These are phyloP conservation scores for Ginglymostoma cirratum DNA, from an alignment of 2,113 vertebrate species.

Conservation along the genomic window DNA sequence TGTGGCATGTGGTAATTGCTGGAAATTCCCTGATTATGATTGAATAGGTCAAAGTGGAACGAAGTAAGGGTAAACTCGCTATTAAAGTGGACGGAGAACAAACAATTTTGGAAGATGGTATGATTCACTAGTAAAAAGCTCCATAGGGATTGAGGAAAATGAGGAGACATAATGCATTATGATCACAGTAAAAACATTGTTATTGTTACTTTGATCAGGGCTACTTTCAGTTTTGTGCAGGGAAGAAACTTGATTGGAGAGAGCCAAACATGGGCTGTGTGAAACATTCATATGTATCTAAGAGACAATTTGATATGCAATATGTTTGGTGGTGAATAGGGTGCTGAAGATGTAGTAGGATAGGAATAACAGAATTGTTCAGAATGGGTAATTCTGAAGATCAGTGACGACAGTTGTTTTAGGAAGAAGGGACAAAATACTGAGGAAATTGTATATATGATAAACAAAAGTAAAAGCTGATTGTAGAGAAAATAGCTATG, in stretches of 20 bases:
- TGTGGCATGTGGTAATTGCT: too few species aligned
- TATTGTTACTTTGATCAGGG: too few species aligned
- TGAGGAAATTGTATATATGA: neutral
- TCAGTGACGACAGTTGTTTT: neutral
- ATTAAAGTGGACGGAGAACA: too few species aligned
- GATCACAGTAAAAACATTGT: neutral
- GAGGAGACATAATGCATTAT: neutral
- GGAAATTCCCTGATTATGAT: neutral
- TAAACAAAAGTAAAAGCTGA: neutral
- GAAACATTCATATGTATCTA: neutral
- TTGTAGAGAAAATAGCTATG: neutral
- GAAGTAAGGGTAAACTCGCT: neutral
- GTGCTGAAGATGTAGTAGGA: neutral
- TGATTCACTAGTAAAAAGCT: neutral
- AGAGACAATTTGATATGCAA: neutral
- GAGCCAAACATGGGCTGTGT: neutral
- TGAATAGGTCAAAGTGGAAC: neutral
- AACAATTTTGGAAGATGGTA: too few species aligned
- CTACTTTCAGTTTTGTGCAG: neutral
- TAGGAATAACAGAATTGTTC: neutral
- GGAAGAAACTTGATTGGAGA: neutral
- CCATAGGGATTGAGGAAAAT: neutral
- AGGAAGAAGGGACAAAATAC: neutral
- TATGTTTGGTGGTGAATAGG: neutral
- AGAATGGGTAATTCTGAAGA: neutral